Base-by-base conservation (phyloP, 2,113 vertebrate species). In the Sceloporus tristichus region DNA sequence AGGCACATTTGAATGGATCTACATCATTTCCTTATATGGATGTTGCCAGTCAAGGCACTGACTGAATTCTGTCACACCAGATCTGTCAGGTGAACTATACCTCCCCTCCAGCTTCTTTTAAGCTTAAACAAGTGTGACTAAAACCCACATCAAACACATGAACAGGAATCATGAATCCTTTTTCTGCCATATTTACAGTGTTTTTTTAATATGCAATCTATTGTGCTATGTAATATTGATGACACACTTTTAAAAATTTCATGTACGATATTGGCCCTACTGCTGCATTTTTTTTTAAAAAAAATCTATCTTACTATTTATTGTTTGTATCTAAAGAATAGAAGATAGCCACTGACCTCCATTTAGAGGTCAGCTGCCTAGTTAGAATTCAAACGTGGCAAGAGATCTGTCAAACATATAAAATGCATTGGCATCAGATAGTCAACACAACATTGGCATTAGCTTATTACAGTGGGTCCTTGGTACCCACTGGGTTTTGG, bases 41-140 rank as follows among this genome's bases (percentile, higher is more conserved):
- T 83, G 82, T 68, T 79, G 89, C 90, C 89, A 76, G 68, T 92
- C 42, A 78, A 82, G 93, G 66, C 87, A 40, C 7, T 83, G 90
- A 29, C 85, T 94, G 89, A 91, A 14, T 91, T 92, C 86, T 95
- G 92, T 93, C 92, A 91, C 75, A 89, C 54, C 74, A 79, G 16
- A 88, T 95, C 77, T 87, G 0, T 93, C 87, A 93, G 86, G 91
- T 92, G 27, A 70, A 84, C 11, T 85, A 9, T 75, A 79, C 66
- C 86, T 2, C 86, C 88, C 62, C 92, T 89, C 90, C 88, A 88
- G 89, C 87, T 91, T 62, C 89, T 77, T 18, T 48, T 89, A 90
- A 88, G 91, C 87, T 91, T 85, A 74, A 19, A 87, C 73, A 56
- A 86, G 10, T 84, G 25, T 87, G 84, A 38, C 90, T 91, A 79